Base-by-base conservation (phyloP, 2,113 vertebrate genomes). In the Vireo altiloquus region DNA sequence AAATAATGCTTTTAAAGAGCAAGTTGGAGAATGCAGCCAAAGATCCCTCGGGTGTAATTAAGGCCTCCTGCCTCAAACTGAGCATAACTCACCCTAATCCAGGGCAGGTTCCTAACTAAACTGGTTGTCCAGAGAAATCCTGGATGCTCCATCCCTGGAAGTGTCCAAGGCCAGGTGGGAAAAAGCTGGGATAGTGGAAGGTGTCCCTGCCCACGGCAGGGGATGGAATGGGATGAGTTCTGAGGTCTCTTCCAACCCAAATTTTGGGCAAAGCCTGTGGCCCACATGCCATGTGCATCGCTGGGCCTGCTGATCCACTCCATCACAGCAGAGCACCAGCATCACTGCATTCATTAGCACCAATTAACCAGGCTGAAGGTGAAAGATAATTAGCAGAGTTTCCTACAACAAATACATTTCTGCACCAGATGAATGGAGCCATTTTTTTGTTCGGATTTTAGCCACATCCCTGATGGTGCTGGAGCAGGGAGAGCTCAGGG, bases 321-420 rank as follows among this genome's bases (percentile, higher is more conserved):
- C 28, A 52, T 50, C 61, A 60, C 7, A 85, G 60, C n/a, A 49
- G 15, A 90, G 68, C 83, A 54, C 5, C 17, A 61, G 80, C 52
- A 81, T 23, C 74, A n/a, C 66, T 79, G 83, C 77, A 40, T 71
- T 90, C 57, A 90, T 77, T 92, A 92, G 78, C 70, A 57, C 40
- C 57, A 78, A 96, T 88, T 93, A 91, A 65, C 40, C 5, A n/a
- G 66, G 71, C 49, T 82, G 78, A 72, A 87, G 85, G 85, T 69
- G 63, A 85, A 72, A 53, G 25, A 21, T 75, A 83, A 78, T 92
- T 83, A 95, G 78, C 54, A 52, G 1, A 28, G 15, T 5, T 15
- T 78, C 49, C 79, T 64, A 50, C 68, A 90, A 72, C 18, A 53
- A 22, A 49, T 16, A 44, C 68, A 42, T 84, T 56, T 64, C 61